These are phyloP conservation scores for Isaurus tuberculatus DNA, from an alignment of 92 coral and sea anemone genomes.

Conservation along the genomic window DNA sequence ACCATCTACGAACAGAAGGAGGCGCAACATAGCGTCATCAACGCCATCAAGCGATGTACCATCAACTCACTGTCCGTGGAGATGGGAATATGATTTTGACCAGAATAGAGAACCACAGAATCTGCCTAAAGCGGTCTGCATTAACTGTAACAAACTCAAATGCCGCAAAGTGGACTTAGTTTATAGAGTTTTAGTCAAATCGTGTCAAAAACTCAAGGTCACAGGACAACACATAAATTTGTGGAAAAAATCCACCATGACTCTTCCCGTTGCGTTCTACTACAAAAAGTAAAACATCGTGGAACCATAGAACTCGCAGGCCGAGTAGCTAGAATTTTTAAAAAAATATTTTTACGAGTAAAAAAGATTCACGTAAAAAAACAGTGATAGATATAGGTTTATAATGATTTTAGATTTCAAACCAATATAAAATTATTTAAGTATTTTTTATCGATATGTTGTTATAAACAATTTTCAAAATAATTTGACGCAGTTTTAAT, in stretches of 20 bases:
- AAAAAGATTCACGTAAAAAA: background rate
- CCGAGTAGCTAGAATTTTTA: background rate
- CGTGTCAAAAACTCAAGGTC: slow-evolving; percentile 7
- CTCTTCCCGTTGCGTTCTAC: slow-evolving; percentile 30
- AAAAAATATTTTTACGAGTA: background rate
- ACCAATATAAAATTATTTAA: too few relatives aligned
- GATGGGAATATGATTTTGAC: slow-evolving; percentile 48
- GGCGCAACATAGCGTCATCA: background rate
- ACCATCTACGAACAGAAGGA: background rate
- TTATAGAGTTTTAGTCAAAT: slow-evolving; percentile 26
- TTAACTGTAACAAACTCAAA: slow-evolving; percentile 8
- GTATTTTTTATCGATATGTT: background rate
- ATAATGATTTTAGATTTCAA: too few relatives aligned
- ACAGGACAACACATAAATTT: background rate
- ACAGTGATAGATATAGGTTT: too few relatives aligned
- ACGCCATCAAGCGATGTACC: slow-evolving; percentile 36
- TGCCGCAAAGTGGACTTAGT: slow-evolving; percentile 15
- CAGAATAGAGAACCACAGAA: slow-evolving; percentile 32
- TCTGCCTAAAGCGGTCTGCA: slow-evolving; percentile 26
- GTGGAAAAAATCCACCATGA: slow-evolving; percentile 26
- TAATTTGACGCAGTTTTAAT: background rate
- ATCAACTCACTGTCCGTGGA: slow-evolving; percentile 40
- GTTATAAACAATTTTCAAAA: background rate
- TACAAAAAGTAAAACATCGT: slow-evolving; percentile 2
- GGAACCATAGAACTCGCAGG: background rate